phyloP scores from a whole-genome alignment of 2,113 vertebrate genomes.

The Motacilla tschutschensis region DNA sequence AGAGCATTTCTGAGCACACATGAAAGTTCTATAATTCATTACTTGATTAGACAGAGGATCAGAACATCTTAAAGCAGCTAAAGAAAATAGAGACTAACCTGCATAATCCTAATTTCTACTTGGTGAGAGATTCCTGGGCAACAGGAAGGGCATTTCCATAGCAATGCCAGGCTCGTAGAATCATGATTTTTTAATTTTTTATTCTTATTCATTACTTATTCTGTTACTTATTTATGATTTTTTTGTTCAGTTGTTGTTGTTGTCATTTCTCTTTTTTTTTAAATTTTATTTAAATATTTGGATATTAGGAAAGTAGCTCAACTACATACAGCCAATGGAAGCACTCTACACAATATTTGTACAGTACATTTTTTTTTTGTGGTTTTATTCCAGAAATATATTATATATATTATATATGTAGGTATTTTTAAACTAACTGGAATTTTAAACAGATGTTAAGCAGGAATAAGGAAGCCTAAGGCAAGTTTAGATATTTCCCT shows the following conservation, averaged over 20 bases:
- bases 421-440: constrained; percentile 64
- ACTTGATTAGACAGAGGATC: constrained; percentile 10
- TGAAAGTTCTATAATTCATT: constrained; percentile 6
- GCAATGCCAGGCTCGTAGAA: not conserved
- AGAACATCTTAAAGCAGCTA: constrained; percentile 29
- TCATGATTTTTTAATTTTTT: not conserved
- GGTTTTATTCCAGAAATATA: constrained; percentile 46
- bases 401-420: constrained; percentile 42
- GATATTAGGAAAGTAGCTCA: constrained; percentile 33
- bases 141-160: constrained; percentile 10
- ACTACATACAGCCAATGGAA: constrained; percentile 10
- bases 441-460: constrained; percentile 18
- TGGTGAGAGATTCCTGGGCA: constrained; percentile 3
- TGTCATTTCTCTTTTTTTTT: not conserved
- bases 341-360: constrained; percentile 29
- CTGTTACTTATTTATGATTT: constrained; percentile 38
- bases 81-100: not conserved
- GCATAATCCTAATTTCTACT: not conserved
- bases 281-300: constrained; percentile 42
- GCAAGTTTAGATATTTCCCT: not conserved
- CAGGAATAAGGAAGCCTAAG: not conserved
- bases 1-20: constrained; percentile 67
- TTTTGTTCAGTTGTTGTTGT: not conserved
- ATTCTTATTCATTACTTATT: not conserved
- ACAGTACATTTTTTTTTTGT: not conserved